Evolutionary conservation across 37 sponge, comb jelly and placozoan genomes (phyloP), one percentile per base, ranked within the genome.

Genomic region (Aphrocallistes beatrix): DNA sequence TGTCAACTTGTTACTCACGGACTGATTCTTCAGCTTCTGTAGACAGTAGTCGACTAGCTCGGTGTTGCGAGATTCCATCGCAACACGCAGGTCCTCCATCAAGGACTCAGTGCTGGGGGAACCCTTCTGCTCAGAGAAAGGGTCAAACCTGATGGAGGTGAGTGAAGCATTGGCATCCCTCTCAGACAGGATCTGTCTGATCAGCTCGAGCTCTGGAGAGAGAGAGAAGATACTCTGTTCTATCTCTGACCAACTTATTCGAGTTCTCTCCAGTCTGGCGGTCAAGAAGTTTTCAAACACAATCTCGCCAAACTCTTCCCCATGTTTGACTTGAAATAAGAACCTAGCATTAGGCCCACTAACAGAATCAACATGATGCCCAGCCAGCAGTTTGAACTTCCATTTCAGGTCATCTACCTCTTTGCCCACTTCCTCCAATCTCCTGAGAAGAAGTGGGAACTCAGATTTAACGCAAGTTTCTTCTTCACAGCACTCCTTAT

Each of bases 121-220:
- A 13, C n/a, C 75, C 75, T 32, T 19, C 21, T 60, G 75, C 75
- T 21, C 28, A 13, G 8, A 60, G 34, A 60, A 60, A 13, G 75
- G 75, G n/a, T 60, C 75, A 30, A 60, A 60, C 75, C 75, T 60
- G 10, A n/a, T n/a, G n/a, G n/a, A n/a, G n/a, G n/a, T n/a, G n/a
- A n/a, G n/a, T n/a, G n/a, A n/a, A n/a, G n/a, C n/a, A n/a, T n/a
- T n/a, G 3, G 25, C 8, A 8, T 60, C 75, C n/a, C 75, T 60
- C 8, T 60, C 75, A 3, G n/a, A 19, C 3, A 60, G 21, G 34
- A 60, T 60, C 21, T 60, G 28, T 13, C 75, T 60, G 8, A 60
- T 60, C 75, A 60, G 10, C 21, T 60, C 75, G 6, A 60, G 34
- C n/a, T 60, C 75, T 32, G 75, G 75, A 60, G 75, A 60, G 28